Percentiles rank a stretch among this genome's conserved stretches.
Conservation (phyloP, 2,797 vertebrate genomes). For the Syngnathus acus region DNA sequence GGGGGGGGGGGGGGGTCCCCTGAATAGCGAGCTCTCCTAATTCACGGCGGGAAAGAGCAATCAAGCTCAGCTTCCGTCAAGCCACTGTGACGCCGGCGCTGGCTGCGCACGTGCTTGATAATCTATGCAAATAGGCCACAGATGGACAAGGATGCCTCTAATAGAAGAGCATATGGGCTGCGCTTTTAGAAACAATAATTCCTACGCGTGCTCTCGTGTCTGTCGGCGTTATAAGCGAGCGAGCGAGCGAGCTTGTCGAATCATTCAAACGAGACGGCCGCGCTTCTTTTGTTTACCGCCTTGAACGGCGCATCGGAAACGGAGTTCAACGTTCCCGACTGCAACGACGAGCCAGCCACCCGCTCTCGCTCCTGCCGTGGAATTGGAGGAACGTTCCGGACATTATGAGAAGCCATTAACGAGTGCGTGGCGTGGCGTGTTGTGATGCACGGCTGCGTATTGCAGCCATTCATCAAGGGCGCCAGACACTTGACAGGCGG, state of each 20-base stretch:
- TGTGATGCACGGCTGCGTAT: slow-evolving; percentile 68
- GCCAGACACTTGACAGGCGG: slow-evolving; percentile 68
- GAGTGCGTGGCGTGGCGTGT: slow-evolving; percentile 54
- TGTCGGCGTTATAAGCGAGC: slow-evolving; percentile 36
- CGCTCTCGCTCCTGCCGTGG: slow-evolving; percentile 9
- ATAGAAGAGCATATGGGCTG: slow-evolving; percentile 44
- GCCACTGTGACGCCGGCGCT: slow-evolving; percentile 34
- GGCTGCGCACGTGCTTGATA: slow-evolving; percentile 34
- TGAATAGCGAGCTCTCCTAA: slow-evolving; percentile 28
- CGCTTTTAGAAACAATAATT: slow-evolving; percentile 44
- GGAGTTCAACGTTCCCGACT: slow-evolving; percentile 48
- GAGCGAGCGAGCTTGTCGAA: slow-evolving; percentile 58
- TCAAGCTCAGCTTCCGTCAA: slow-evolving; percentile 54
- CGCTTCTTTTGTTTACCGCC: slow-evolving; percentile 63
- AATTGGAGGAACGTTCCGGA: slow-evolving; percentile 43
- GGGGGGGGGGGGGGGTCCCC: slow-evolving; percentile 48
- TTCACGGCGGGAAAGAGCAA: slow-evolving; percentile 58
- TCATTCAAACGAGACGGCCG: slow-evolving; percentile 65
- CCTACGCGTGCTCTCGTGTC: slow-evolving; percentile 25
- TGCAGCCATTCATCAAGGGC: slow-evolving; percentile 73
- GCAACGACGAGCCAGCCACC: slow-evolving; percentile 10
- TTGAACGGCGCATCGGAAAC: slow-evolving; percentile 47
- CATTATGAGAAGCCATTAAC: slow-evolving; percentile 64
- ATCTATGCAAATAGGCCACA: slow-evolving; percentile 53
- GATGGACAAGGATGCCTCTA: slow-evolving; percentile 52